Percentiles rank a stretch among this genome's conserved stretches.
Evolutionary conservation across 2,797 vertebrate species (phyloP).

Genomic region (Semotilus atromaculatus): DNA sequence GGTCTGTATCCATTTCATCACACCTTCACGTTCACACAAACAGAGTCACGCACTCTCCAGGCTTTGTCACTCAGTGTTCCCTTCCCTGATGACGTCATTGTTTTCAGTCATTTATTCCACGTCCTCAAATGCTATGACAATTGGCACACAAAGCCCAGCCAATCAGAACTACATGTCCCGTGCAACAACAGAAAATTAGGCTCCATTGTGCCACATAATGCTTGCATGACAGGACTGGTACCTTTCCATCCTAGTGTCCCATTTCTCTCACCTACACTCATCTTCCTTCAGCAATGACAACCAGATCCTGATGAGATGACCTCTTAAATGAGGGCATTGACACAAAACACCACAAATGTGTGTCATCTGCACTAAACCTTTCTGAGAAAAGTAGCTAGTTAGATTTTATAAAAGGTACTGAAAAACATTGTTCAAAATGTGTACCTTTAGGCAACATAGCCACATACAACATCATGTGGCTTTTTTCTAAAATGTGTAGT

Average conservation of each 20-base stretch:
- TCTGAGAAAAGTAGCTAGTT: background rate
- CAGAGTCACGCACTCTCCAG: slow-evolving; percentile 47
- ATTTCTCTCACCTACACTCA: slow-evolving; percentile 16
- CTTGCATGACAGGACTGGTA: slow-evolving; percentile 55
- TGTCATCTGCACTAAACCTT: background rate
- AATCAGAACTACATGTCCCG: slow-evolving; percentile 5
- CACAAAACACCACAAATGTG: slow-evolving; percentile 15
- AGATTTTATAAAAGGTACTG: background rate
- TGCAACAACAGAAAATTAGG: slow-evolving; percentile 24
- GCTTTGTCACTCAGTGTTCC: slow-evolving; percentile 66
- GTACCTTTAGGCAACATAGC: background rate
- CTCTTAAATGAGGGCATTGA: background rate
- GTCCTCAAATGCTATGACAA: slow-evolving; percentile 66
- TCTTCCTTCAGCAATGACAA: slow-evolving; percentile 5
- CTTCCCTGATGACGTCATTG: slow-evolving; percentile 60
- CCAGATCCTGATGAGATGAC: background rate
- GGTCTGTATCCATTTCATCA: slow-evolving; percentile 1
- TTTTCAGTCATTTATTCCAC: slow-evolving; percentile 68
- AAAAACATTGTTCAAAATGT: background rate
- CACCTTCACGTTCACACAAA: slow-evolving; percentile 13
- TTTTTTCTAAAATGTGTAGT: background rate
- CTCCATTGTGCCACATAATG: slow-evolving; percentile 53
- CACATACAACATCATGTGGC: background rate
- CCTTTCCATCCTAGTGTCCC: slow-evolving; percentile 12
- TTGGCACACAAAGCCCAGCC: slow-evolving; percentile 58